Base-by-base conservation (phyloP, 2,888 invertebrate species). In the Aplocera efformata region DNA sequence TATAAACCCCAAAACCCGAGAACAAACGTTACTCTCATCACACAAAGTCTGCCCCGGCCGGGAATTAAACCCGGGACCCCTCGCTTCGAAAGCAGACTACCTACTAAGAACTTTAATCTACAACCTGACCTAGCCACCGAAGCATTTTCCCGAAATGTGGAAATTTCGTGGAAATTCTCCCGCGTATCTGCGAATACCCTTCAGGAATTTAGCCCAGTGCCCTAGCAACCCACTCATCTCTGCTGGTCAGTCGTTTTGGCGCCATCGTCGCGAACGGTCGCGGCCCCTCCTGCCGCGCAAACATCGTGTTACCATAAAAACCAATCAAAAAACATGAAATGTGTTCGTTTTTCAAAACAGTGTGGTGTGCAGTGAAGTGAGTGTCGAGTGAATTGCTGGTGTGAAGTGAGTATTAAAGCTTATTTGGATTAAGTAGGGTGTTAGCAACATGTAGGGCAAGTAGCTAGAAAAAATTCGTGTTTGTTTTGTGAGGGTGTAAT, bases 181-280 rank as follows among this genome's bases (percentile, higher is more conserved):
- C 45, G 13, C 37, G 6, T 8, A 8, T 11, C n/a, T 17, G 25
- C 6, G 22, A 37, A 36, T 45, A 43, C 54, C 53, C 56, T 53
- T 28, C 55, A 55, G 52, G 48, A 50, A 48, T 58, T 60, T 56
- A 43, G 42, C 42, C 50, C 38, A 48, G 29, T 36, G 51, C 48
- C 56, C 58, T 62, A 60, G 76, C 66, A 78, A 76, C 76, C 60
- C 67, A 42, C 46, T 42, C 51, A 58, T 72, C 72, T 61, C 60
- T 58, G 63, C 50, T 60, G 72, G 76, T 72, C 76, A 84, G 84
- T 82, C 64, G 67, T 66, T 76, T 75, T 72, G 73, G 78, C 79
- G 82, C 75, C 74, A 68, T 63, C 60, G 65, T 41, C 40, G 54
- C 51, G 70, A 46, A 56, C 72, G 74, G 66, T 56, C 72, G 77